Base-by-base conservation (phyloP, 2,888 invertebrate species). In the Xestobium rufovillosum region DNA sequence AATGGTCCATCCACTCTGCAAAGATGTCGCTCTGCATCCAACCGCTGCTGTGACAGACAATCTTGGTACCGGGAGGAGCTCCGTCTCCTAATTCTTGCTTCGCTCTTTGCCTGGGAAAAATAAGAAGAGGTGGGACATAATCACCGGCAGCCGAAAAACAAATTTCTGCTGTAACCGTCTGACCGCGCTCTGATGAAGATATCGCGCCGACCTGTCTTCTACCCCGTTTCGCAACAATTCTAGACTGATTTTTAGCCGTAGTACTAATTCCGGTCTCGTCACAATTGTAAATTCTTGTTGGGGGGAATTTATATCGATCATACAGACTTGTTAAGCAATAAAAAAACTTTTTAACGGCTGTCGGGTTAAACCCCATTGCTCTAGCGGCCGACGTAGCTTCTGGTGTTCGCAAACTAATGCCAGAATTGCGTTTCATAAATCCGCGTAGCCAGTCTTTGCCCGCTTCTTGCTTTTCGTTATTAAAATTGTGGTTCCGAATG, bases 41-140 rank as follows among this genome's bases (percentile, higher is more conserved):
- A 10, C 56, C 55, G 40, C 42, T 41, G 39, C 43, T 43, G 34
- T 55, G 51, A 36, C 47, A 52, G 31, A 38, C 49, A 34, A 38
- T 45, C 26, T 42, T 43, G 26, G 53, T 43, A 27, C 55, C 55
- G 36, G 52, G 47, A 34, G 53, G 55, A 28, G 53, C 52, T 14
- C 47, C 49, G 41, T 51, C 52, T 38, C 52, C 40, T 27, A 56
- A 38, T 31, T 55, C 49, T 17, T 34, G 42, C 17, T 52, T 53
- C 47, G 47, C 48, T 41, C 48, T 32, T 51, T 41, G 40, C 55
- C 36, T 8, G 55, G 52, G 39, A 56, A 59, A 59, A 35, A 56
- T 53, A 19, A 57, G n/a, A 35, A 54, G 11, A 15, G 52, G 53
- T 26, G 54, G 54, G 35, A 55, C 48, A 39, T 48, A 53, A n/a